Conservation (phyloP, 2,113 vertebrate species). For the Gadus chalcogrammus region DNA sequence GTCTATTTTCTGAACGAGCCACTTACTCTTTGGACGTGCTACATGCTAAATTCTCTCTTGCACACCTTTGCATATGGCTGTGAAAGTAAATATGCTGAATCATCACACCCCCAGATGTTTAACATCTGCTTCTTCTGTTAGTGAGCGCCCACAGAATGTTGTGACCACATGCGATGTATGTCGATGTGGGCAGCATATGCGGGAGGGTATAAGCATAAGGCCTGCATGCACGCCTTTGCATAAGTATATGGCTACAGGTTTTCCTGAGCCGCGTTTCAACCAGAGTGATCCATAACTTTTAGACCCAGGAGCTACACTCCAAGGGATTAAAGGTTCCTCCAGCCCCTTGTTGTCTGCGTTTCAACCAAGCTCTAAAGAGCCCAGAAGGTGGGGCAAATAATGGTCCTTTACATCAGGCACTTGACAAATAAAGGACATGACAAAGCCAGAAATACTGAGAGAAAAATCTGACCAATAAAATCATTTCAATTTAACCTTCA, state of each 20-base stretch:
- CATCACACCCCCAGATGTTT: slow-evolving; percentile 1
- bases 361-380: too few relatives aligned
- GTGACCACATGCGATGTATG: not conserved
- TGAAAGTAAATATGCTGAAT: slow-evolving; percentile 1
- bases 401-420: too few relatives aligned
- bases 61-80: not conserved
- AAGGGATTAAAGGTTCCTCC: too few relatives aligned
- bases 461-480: too few relatives aligned
- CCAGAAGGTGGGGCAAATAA: too few relatives aligned
- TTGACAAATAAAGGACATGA: too few relatives aligned
- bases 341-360: too few relatives aligned
- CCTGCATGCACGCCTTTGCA: not conserved
- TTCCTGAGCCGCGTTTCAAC: not conserved
- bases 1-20: not conserved
- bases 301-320: too few relatives aligned
- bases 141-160: not conserved
- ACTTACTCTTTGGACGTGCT: not conserved
- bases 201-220: not conserved
- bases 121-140: not conserved
- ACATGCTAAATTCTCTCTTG: not conserved
- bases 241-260: not conserved
- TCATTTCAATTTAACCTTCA: too few relatives aligned
- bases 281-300: too few relatives aligned
- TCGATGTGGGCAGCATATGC: not conserved
- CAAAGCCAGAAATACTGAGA: too few relatives aligned